Conservation (phyloP, 2,113 vertebrate species). For the Phylloscopus trochiloides region DNA sequence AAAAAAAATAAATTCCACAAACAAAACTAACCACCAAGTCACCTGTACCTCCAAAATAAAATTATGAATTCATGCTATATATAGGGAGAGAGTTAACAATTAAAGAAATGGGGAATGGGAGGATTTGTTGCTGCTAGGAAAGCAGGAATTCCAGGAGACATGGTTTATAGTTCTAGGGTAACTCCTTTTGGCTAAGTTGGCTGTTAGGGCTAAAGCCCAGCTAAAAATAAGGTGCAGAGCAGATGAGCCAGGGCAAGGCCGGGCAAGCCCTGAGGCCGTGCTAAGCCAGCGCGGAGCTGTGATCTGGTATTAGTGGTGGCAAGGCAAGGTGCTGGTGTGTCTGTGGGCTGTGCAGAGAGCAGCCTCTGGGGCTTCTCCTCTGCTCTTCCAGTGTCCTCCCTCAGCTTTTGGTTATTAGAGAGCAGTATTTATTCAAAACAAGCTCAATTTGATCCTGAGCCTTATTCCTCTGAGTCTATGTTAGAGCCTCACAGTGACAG, state of each 20-base stretch:
- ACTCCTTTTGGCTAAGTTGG: not conserved
- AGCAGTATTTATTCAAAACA: rapidly evolving
- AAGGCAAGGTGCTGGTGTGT: not conserved
- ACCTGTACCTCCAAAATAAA: not conserved
- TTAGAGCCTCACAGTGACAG: not conserved
- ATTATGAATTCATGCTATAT: not conserved
- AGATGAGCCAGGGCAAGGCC: conserved; percentile 23
- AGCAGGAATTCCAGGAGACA: not conserved
- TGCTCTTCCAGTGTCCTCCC: not conserved
- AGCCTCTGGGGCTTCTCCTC: not conserved
- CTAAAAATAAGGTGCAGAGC: conserved; percentile 10
- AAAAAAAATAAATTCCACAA: not conserved
- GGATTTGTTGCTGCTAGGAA: not conserved
- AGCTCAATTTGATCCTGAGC: not conserved
- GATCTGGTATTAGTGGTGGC: not conserved
- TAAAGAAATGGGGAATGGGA: not conserved
- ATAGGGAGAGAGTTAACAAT: not conserved
- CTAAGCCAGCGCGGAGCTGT: not conserved
- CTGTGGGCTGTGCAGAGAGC: not conserved
- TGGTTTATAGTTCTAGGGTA: not conserved
- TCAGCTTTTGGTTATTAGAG: not conserved
- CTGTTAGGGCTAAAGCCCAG: not conserved
- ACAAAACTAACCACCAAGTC: not conserved
- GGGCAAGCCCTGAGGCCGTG: not conserved
- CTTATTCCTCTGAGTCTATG: rapidly evolving